Evolutionary conservation across 2,113 vertebrate species (phyloP), one percentile per base, ranked within the genome.

Genomic region (Rhodinocichla rosea): DNA sequence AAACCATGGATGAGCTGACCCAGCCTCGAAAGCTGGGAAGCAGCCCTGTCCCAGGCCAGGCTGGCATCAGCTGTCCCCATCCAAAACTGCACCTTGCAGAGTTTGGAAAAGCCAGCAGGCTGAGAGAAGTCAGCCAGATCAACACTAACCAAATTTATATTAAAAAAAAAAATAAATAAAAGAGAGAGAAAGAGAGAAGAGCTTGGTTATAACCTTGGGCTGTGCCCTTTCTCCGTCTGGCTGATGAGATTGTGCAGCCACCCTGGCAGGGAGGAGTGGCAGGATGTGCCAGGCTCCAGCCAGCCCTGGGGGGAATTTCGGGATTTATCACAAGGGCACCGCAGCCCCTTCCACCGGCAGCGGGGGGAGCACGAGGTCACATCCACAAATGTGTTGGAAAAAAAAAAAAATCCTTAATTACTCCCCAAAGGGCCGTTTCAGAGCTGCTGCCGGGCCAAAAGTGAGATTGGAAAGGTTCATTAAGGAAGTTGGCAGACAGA

Each of bases 401-500:
- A 23, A 42, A 47, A 20, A 17, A 53, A 9, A 45, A 87, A 30
- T 20, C 88, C 23, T 30, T 90, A 92, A 95, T 96, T 63, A 26
- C 82, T 90, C 91, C 79, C 94, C 15, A 37, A n/a, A 78, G 85
- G 87, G 90, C 57, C 23, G 59, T 62, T 69, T n/a, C 1, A 1
- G 49, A 65, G 83, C 83, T 65, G 37, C 59, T 3, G 33, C 8
- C 56, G 23, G 17, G 71, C 68, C 90, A 16, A 53, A 60, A 88
- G 18, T 3, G 18, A 56, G 83, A 35, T 22, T 8, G 83, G 32
- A 75, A 81, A 40, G 20, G 74, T 45, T 93, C 79, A 52, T 80
- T 71, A 80, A 26, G 82, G 95, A 87, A 88, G 52, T 7, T 76
- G 86, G 90, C 44, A 53, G 92, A 17, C 53, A 93, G 91, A 94